A percentile compares a stretch with the other conserved stretches of the same genome.
phyloP scores from a whole-genome alignment of 1,140 invertebrate species.

The Eufriesea mexicana region DNA sequence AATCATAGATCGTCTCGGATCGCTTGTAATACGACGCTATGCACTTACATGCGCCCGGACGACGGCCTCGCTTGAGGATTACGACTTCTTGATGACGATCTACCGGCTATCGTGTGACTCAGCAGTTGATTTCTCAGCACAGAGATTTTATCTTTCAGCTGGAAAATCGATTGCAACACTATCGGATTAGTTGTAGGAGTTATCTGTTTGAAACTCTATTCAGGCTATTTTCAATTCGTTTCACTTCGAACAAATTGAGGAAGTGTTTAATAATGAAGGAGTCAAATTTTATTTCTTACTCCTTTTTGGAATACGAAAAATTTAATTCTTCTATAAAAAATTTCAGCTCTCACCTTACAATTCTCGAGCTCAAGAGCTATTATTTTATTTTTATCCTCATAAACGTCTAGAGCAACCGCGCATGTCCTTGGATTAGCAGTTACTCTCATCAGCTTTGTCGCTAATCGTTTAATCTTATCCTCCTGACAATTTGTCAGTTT shows the following conservation, averaged over 20 bases:
- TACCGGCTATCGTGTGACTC: conserved; percentile 72
- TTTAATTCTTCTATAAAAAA: too few species aligned
- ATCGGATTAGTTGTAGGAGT: neutral
- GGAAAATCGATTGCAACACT: conserved; percentile 34
- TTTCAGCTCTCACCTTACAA: conserved; percentile 66
- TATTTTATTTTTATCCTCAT: conserved; percentile 72
- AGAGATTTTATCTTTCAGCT: conserved; percentile 78
- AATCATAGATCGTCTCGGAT: conserved; percentile 45
- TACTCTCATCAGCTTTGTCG: conserved; percentile 78
- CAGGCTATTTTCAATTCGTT: neutral
- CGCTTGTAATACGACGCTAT: conserved; percentile 38
- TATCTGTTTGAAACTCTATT: neutral
- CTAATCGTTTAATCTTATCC: conserved; percentile 79
- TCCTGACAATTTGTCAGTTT: conserved; percentile 78
- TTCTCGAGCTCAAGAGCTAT: conserved; percentile 76
- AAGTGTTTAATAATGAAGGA: rapidly evolving
- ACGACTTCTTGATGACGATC: conserved; percentile 71
- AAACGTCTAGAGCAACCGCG: conserved; percentile 59
- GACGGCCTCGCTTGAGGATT: conserved; percentile 64
- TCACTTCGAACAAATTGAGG: neutral
- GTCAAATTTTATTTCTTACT: neutral
- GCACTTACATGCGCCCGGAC: conserved; percentile 72
- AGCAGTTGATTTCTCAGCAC: conserved; percentile 76
- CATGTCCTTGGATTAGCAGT: conserved; percentile 72
- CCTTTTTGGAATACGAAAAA: too few species aligned